phyloP scores from a whole-genome alignment of 2,888 invertebrate genomes.

The Apotomis capreana region DNA sequence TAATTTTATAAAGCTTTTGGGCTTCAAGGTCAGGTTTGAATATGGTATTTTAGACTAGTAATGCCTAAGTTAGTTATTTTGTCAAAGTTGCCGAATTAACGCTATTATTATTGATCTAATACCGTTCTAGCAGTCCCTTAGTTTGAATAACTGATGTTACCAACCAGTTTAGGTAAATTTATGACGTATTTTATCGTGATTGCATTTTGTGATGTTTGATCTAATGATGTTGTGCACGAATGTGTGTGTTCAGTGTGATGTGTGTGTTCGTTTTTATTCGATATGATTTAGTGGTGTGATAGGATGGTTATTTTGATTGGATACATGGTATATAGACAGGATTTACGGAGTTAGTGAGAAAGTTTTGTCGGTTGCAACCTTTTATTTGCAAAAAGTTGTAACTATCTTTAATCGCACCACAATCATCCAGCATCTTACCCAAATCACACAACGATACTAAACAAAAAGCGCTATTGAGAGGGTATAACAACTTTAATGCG shows the following conservation, averaged over 20 bases:
- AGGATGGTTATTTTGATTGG: constrained; percentile 46
- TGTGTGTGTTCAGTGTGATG: constrained; percentile 48
- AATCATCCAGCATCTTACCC: constrained; percentile 51
- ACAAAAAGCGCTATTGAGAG: constrained; percentile 2
- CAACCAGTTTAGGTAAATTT: constrained; percentile 2
- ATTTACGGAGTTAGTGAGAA: neutral
- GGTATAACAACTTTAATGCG: neutral
- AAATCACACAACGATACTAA: constrained; percentile 46
- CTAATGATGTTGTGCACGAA: constrained; percentile 56
- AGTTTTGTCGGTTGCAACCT: neutral
- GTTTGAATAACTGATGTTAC: neutral
- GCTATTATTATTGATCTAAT: no score
- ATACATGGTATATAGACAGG: constrained; percentile 13
- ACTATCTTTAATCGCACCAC: constrained; percentile 60
- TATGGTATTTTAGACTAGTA: no score
- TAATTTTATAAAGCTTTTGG: no score
- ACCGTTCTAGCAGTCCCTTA: no score
- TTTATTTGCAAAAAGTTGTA: constrained; percentile 12
- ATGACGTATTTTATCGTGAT: constrained; percentile 49
- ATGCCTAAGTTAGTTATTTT: no score
- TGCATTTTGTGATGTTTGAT: constrained; percentile 61
- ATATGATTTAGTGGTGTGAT: constrained; percentile 63
- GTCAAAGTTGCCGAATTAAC: no score
- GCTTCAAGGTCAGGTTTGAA: no score
- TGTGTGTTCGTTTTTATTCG: constrained; percentile 49